phyloP scores from a whole-genome alignment of 23 tunicate species.

The Diplosoma virens region DNA sequence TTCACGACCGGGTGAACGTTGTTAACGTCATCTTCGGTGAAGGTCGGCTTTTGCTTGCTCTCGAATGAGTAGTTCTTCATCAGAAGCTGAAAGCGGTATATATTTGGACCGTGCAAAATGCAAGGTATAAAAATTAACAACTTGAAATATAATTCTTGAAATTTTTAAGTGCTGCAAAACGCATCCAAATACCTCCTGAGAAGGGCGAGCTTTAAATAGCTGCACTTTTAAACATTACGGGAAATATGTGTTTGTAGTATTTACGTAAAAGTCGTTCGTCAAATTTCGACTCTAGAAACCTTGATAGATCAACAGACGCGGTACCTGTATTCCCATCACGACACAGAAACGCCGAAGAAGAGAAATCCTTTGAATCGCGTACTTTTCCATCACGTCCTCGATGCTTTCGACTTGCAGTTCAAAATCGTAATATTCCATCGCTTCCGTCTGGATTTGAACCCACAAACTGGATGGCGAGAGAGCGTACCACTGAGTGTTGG shows the following conservation, averaged over 20 bases:
- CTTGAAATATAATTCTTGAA: too few relatives aligned
- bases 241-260: too few relatives aligned
- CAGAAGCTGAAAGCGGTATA: slow-evolving; percentile 44
- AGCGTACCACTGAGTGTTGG: slow-evolving; percentile 50
- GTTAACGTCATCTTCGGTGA: slow-evolving; percentile 81
- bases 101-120: too few relatives aligned
- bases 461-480: slow-evolving; percentile 81
- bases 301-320: too few relatives aligned
- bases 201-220: too few relatives aligned
- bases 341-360: slow-evolving; percentile 65
- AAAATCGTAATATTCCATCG: slow-evolving; percentile 64
- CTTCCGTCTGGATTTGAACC: slow-evolving; percentile 65
- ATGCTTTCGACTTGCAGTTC: slow-evolving; percentile 17
- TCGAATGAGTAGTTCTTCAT: slow-evolving; percentile 65
- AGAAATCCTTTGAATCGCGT: slow-evolving; percentile 59
- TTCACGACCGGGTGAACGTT: slow-evolving; percentile 78
- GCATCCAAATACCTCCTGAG: too few relatives aligned
- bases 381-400: slow-evolving; percentile 62
- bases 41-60: slow-evolving; percentile 73
- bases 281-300: too few relatives aligned
- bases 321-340: slow-evolving; percentile 90
- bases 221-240: too few relatives aligned
- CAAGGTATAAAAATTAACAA: too few relatives aligned
- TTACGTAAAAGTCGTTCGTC: too few relatives aligned
- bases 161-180: too few relatives aligned